A percentile compares a stretch with the other conserved stretches of the same genome.
Evolutionary conservation across 2,113 vertebrate genomes (phyloP).

Genomic region (Microtus ochrogaster): DNA sequence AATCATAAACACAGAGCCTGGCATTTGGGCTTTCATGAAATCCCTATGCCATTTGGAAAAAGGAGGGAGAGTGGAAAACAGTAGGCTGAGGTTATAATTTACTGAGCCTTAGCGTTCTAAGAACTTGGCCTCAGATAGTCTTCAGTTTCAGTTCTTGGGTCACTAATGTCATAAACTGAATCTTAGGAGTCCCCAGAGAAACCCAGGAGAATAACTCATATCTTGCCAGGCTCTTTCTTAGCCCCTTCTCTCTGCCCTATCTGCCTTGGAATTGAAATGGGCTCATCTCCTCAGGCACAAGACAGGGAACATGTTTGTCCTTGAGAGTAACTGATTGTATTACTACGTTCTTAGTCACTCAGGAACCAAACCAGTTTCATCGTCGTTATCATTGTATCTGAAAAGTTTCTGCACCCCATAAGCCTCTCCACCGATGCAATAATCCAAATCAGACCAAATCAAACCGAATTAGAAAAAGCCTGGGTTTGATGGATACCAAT

Average conservation of each 20-base stretch:
- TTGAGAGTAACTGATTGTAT: not conserved
- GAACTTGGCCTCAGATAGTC: not conserved
- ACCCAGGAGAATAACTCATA: not conserved
- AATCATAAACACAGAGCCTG: not conserved
- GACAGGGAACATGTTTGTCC: not conserved
- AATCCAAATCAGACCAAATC: too few relatives aligned
- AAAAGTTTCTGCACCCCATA: too few relatives aligned
- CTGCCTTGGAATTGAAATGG: not conserved
- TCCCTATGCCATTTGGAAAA: not conserved
- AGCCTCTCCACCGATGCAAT: too few relatives aligned
- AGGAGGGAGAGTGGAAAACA: not conserved
- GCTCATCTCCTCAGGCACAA: not conserved
- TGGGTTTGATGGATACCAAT: too few relatives aligned
- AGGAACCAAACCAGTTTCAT: constrained; percentile 64
- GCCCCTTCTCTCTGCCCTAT: not conserved
- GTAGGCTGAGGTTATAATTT: not conserved
- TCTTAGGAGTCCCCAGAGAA: not conserved
- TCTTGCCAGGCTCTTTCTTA: not conserved
- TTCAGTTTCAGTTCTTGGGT: not conserved
- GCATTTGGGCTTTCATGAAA: not conserved
- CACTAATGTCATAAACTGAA: not conserved
- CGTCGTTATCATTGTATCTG: not conserved
- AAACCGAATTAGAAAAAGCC: too few relatives aligned
- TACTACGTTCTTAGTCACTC: constrained; percentile 59
- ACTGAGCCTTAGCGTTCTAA: not conserved